Evolutionary conservation across 2,888 invertebrate species (phyloP).

Genomic region (Cynaeus angustus): DNA sequence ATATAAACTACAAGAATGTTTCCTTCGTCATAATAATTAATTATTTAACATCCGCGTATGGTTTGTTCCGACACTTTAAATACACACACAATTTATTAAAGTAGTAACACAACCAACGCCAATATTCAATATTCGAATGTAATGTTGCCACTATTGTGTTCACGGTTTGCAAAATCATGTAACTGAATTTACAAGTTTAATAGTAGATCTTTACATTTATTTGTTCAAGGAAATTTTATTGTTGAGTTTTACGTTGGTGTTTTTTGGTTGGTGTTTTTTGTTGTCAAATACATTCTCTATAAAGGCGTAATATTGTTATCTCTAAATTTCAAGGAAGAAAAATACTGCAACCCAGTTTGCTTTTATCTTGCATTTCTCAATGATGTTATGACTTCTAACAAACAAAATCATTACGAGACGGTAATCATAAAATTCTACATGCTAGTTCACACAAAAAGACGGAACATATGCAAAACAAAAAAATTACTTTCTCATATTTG

Average conservation of each 20-base stretch:
- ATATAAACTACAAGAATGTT: neutral
- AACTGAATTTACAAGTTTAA: slow-evolving; percentile 17
- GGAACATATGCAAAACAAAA: too few relatives aligned
- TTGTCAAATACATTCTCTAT: slow-evolving; percentile 1
- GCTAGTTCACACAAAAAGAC: neutral
- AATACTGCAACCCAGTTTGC: slow-evolving; percentile 1
- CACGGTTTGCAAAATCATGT: slow-evolving; percentile 10
- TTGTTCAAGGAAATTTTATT: slow-evolving; percentile 10
- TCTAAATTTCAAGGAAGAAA: neutral
- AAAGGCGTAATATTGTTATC: neutral
- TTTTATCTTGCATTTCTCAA: neutral
- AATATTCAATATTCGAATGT: slow-evolving; percentile 9
- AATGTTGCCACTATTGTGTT: slow-evolving; percentile 15
- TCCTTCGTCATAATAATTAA: neutral
- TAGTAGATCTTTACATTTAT: neutral
- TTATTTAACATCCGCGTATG: neutral
- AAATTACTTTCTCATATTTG: too few relatives aligned
- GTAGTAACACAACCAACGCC: neutral
- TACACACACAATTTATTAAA: slow-evolving; percentile 13
- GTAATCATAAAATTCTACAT: neutral
- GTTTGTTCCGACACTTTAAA: too few relatives aligned
- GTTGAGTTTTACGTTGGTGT: neutral
- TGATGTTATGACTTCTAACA: neutral
- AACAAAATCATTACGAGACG: neutral
- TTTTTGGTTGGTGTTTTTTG: slow-evolving; percentile 1